phyloP scores from a whole-genome alignment of 2,888 invertebrate species.

The Sphaerophoria taeniata region DNA sequence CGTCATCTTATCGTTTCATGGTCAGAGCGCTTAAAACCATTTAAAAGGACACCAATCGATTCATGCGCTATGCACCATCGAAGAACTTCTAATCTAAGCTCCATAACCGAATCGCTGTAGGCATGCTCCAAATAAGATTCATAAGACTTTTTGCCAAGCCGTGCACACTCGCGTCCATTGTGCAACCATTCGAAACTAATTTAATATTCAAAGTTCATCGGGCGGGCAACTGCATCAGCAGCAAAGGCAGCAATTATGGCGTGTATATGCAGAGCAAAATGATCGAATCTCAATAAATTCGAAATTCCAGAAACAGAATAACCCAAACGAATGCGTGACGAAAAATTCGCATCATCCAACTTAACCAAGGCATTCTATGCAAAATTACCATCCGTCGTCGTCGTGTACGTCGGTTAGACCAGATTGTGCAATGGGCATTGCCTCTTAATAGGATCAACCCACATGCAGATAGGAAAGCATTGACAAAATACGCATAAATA shows the following conservation, averaged over 20 bases:
- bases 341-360: constrained; percentile 33
- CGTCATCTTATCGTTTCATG: constrained; percentile 20
- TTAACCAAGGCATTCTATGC: constrained; percentile 46
- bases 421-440: no score
- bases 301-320: constrained; percentile 23
- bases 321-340: constrained; percentile 65
- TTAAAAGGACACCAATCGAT: constrained; percentile 26
- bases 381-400: constrained; percentile 38
- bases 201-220: constrained; percentile 66
- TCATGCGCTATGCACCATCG: constrained; percentile 44
- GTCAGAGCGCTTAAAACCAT: constrained; percentile 35
- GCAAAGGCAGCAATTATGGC: constrained; percentile 59
- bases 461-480: constrained; percentile 60
- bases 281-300: constrained; percentile 37
- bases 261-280: constrained; percentile 57
- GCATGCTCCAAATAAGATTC: no score
- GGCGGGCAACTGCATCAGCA: no score
- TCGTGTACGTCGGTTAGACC: constrained; percentile 51
- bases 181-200: constrained; percentile 54
- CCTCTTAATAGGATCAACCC: constrained; percentile 65
- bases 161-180: constrained; percentile 44
- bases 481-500: constrained; percentile 67
- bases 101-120: background rate
- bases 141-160: no score
- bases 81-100: constrained; percentile 7